These are phyloP conservation scores for Ruditapes philippinarum DNA, from an alignment of 1,140 invertebrate species.

Conservation along the genomic window DNA sequence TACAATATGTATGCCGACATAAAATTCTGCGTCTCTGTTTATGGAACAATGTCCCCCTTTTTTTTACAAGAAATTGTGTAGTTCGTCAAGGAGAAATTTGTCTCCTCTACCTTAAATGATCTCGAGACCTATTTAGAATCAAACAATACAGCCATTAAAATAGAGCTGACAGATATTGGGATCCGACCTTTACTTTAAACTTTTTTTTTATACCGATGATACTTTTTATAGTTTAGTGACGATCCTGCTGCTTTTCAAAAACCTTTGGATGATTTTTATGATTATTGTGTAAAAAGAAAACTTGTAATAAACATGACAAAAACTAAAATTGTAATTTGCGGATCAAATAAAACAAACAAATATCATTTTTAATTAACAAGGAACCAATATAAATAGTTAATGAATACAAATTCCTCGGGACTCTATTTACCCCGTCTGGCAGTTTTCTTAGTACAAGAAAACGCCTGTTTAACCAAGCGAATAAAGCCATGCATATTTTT, in stretches of 20 bases:
- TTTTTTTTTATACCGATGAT: neutral
- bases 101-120: neutral
- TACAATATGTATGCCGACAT: neutral
- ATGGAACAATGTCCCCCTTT: neutral
- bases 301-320: neutral
- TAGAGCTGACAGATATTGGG: no score
- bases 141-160: no score
- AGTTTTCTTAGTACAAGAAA: constrained; percentile 13
- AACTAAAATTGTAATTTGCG: neutral
- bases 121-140: neutral
- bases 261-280: neutral
- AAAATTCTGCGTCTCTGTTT: neutral
- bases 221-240: neutral
- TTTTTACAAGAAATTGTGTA: neutral
- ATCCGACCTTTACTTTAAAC: neutral
- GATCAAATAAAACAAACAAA: neutral
- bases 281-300: no score
- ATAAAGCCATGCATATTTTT: neutral
- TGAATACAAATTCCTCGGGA: neutral
- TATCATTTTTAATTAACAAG: neutral
- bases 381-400: neutral
- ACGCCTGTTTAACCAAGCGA: no score
- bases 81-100: neutral
- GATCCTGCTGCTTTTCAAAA: neutral
- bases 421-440: neutral